These are phyloP conservation scores for Dryas iulia DNA, from an alignment of 1,140 invertebrate species.

Conservation along the genomic window DNA sequence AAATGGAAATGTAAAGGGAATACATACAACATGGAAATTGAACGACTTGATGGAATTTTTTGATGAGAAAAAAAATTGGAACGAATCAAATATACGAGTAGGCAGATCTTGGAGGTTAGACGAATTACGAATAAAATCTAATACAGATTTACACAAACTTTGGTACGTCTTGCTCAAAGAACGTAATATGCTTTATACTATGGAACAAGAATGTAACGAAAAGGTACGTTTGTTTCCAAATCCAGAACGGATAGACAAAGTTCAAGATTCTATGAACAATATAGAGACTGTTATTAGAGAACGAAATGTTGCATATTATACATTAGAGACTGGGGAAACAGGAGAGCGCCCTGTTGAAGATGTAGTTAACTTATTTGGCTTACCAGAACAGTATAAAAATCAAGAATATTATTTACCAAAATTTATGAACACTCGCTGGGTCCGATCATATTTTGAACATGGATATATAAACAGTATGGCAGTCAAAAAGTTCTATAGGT, in stretches of 20 bases:
- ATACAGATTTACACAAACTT: conserved; percentile 97
- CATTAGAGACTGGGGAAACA: conserved; percentile 93
- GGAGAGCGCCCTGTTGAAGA: conserved; percentile 86
- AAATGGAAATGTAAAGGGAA: conserved; percentile 18
- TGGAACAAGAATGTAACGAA: conserved; percentile 92
- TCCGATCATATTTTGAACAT: conserved; percentile 81
- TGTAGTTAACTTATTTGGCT: conserved; percentile 82
- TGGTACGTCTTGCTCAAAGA: conserved; percentile 99
- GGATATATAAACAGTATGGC: conserved; percentile 81
- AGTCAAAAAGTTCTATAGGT: conserved; percentile 83
- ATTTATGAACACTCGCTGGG: conserved; percentile 82
- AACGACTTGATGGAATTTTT: conserved; percentile 94
- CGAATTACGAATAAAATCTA: conserved; percentile 97
- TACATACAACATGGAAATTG: conserved; percentile 71
- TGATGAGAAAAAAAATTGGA: conserved; percentile 94
- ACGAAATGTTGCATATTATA: conserved; percentile 94
- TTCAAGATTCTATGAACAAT: conserved; percentile 97
- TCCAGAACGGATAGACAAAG: conserved; percentile 97
- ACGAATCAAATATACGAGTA: conserved; percentile 86
- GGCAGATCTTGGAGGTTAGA: conserved; percentile 95
- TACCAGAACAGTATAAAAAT: conserved; percentile 73
- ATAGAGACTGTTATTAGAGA: conserved; percentile 95
- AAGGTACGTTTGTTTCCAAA: conserved; percentile 90
- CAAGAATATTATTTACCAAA: conserved; percentile 59
- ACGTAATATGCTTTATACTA: conserved; percentile 97